These are phyloP conservation scores for Telmatherina bonti DNA, from an alignment of 2,797 vertebrate species.

Conservation along the genomic window DNA sequence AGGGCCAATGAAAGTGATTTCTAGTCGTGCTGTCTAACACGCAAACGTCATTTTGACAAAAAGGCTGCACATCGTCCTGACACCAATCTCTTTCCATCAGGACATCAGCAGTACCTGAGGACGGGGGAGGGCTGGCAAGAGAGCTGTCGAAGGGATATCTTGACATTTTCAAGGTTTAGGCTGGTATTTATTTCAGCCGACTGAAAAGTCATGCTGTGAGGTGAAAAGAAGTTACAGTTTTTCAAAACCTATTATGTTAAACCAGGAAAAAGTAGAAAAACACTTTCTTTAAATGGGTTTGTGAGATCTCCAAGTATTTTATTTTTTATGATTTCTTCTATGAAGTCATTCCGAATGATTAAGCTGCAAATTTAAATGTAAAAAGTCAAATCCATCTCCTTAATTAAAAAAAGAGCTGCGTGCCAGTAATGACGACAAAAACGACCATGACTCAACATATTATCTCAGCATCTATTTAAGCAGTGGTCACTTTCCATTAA, in stretches of 20 bases:
- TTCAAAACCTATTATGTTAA: background rate
- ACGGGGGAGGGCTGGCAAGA: slow-evolving; percentile 24
- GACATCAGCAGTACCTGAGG: slow-evolving; percentile 39
- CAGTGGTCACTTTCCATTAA: slow-evolving; percentile 45
- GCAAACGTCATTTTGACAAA: slow-evolving; percentile 69
- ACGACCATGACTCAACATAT: slow-evolving; percentile 6
- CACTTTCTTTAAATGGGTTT: background rate
- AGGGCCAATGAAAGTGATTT: slow-evolving; percentile 49
- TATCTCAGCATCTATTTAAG: slow-evolving; percentile 23
- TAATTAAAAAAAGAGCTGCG: background rate
- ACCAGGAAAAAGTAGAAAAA: background rate
- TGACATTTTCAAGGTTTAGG: slow-evolving; percentile 39
- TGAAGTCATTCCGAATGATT: background rate
- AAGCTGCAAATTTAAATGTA: background rate
- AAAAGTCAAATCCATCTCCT: background rate
- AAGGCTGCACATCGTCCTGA: slow-evolving; percentile 65
- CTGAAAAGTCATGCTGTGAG: background rate
- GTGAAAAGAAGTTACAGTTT: background rate
- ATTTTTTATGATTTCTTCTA: background rate
- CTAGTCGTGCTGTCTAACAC: slow-evolving; percentile 58
- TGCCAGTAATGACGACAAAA: background rate
- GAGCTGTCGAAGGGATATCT: slow-evolving; percentile 30
- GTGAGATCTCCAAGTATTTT: background rate
- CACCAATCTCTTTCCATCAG: slow-evolving; percentile 38
- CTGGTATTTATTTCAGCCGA: slow-evolving; percentile 14